Conservation (phyloP, 2,113 vertebrate species). For the Actenoides lindsayi region DNA sequence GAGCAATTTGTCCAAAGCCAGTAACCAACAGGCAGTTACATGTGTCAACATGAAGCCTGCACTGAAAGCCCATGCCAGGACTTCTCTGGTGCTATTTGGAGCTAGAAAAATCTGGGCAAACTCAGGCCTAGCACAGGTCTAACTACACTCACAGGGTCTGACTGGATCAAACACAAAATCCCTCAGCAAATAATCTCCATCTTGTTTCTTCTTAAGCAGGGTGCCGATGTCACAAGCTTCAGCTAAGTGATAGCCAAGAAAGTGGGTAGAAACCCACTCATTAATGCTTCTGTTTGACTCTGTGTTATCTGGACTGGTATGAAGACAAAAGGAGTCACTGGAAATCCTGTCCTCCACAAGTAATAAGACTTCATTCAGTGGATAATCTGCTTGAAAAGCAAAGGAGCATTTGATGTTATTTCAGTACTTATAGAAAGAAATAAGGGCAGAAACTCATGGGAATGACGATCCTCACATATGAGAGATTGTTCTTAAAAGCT, state of each 20-base stretch:
- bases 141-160: background rate
- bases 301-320: background rate
- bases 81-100: background rate
- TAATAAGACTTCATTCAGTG: background rate
- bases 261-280: background rate
- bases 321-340: background rate
- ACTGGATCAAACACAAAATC: background rate
- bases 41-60: rapidly evolving
- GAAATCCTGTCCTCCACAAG: background rate
- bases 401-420: background rate
- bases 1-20: background rate
- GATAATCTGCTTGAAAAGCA: background rate
- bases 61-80: background rate
- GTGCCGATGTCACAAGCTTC: background rate
- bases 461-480: background rate
- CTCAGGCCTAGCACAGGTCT: background rate
- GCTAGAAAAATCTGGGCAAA: background rate
- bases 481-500: background rate
- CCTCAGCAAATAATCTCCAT: background rate
- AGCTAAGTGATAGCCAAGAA: background rate
- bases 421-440: background rate
- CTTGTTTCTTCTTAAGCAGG: background rate
- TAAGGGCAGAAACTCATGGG: background rate
- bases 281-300: background rate
- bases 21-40: background rate